These are phyloP conservation scores for Prionace glauca DNA, from an alignment of 2,797 vertebrate species.

Conservation along the genomic window DNA sequence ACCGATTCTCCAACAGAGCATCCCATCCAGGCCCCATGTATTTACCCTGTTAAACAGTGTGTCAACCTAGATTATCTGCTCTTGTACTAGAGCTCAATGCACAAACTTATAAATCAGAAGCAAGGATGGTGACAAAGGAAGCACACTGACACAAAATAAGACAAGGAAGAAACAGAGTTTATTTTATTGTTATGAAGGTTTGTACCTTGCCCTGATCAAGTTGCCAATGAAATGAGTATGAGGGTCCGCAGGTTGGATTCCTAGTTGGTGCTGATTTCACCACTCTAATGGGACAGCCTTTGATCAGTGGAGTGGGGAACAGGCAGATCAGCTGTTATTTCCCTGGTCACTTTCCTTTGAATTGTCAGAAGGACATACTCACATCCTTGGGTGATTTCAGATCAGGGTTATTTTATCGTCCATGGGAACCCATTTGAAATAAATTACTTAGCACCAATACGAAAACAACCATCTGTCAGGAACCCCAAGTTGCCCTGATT, in stretches of 20 bases:
- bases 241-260: not conserved
- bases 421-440: not conserved
- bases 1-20: too few relatives aligned
- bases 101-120: not conserved
- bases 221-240: not conserved
- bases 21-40: not conserved
- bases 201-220: not conserved
- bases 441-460: not conserved
- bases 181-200: not conserved
- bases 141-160: not conserved
- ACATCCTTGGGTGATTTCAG: not conserved
- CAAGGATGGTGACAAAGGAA: not conserved
- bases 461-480: not conserved
- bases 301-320: not conserved
- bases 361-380: not conserved
- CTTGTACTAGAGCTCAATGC: not conserved
- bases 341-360: not conserved
- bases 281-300: not conserved
- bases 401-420: not conserved
- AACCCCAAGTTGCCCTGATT: not conserved
- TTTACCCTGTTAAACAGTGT: not conserved
- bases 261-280: not conserved
- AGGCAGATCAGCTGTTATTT: not conserved
- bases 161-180: not conserved
- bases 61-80: not conserved